phyloP scores from a whole-genome alignment of 1,140 invertebrate species.

The Triops cancriformis region DNA sequence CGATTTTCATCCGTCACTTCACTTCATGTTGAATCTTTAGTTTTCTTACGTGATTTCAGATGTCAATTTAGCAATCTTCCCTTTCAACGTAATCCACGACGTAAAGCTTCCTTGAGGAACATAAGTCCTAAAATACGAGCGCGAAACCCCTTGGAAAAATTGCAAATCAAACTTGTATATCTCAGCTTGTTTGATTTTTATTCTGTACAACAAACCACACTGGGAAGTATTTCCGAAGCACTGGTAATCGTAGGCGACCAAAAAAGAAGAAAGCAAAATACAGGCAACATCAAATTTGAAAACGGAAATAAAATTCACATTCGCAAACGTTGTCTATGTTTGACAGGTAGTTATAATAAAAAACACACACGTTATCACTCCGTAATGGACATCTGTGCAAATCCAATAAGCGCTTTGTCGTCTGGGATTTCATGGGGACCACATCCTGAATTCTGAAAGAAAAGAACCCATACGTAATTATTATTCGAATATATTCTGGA shows the following conservation, averaged over 20 bases:
- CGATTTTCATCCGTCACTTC: too few species aligned
- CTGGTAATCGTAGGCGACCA: neutral
- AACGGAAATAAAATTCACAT: neutral
- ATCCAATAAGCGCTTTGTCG: slow-evolving; percentile 89
- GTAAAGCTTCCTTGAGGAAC: too few species aligned
- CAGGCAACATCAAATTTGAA: neutral
- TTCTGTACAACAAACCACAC: slow-evolving; percentile 3
- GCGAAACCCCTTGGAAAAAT: neutral
- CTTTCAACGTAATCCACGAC: too few species aligned
- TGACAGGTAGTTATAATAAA: too few species aligned
- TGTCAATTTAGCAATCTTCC: too few species aligned
- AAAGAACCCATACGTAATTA: slow-evolving; percentile 31
- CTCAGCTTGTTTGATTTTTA: neutral
- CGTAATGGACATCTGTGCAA: slow-evolving; percentile 88
- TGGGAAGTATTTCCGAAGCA: neutral
- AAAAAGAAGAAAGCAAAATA: neutral
- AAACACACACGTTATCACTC: slow-evolving; percentile 49
- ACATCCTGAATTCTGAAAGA: slow-evolving; percentile 67
- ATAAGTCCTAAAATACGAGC: too few species aligned
- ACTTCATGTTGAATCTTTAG: too few species aligned
- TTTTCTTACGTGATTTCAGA: too few species aligned
- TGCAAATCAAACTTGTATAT: neutral
- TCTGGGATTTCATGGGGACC: slow-evolving; percentile 76
- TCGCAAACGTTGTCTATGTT: neutral
- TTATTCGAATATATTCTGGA: slow-evolving; percentile 3